Conservation (phyloP, 2,888 invertebrate genomes). For the Tetranychus truncatus region DNA sequence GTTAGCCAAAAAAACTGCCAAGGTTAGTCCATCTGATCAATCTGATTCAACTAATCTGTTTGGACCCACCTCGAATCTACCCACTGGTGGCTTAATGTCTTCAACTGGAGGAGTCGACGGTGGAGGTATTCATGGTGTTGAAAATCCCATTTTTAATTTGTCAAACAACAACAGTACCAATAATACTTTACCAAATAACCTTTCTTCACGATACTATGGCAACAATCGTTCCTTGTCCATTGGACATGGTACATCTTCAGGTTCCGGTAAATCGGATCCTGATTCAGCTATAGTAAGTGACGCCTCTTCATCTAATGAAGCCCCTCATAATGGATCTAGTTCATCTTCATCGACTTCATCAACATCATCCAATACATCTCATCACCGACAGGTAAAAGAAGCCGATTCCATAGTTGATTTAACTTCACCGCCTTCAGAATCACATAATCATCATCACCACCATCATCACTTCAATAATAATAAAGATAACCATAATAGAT, state of each 20-base stretch:
- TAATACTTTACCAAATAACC: constrained; percentile 8
- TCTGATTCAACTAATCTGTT: background rate
- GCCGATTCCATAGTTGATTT: background rate
- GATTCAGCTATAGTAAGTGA: constrained; percentile 22
- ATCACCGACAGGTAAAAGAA: background rate
- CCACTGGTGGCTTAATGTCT: background rate
- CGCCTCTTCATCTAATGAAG: constrained; percentile 13
- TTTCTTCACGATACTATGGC: constrained; percentile 12
- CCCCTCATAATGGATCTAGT: background rate
- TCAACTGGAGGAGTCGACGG: background rate
- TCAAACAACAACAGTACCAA: constrained; percentile 13
- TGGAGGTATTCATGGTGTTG: constrained; percentile 23
- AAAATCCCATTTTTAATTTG: constrained; percentile 28
- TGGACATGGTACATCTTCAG: constrained; percentile 17
- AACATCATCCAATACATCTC: background rate
- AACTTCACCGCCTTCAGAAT: background rate
- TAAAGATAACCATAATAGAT: constrained; percentile 9
- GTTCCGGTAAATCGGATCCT: constrained; percentile 19
- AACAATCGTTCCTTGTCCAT: constrained; percentile 3
- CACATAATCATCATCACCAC: constrained; percentile 11
- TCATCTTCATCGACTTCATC: background rate
- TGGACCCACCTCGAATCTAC: background rate
- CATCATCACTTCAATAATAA: constrained; percentile 1
- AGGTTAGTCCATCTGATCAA: background rate
- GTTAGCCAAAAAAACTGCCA: constrained; percentile 7